Base-by-base conservation (phyloP, 2,797 vertebrate genomes). In the Coendou prehensilis region DNA sequence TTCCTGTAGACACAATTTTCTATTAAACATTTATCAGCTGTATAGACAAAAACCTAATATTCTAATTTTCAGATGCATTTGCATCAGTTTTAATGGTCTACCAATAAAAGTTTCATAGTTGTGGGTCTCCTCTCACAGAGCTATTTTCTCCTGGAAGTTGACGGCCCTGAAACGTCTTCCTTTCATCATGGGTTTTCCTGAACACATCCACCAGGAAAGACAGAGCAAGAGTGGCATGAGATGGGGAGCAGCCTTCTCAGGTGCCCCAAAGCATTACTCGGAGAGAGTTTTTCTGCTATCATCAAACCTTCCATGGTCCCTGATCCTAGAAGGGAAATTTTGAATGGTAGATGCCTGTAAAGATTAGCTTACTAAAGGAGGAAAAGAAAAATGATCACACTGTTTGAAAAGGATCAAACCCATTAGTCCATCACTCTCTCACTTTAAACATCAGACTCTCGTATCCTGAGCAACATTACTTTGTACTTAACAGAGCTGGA, bases 351-450 rank as follows among this genome's bases (percentile, higher is more conserved):
- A 28, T 86, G 61, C 9, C 84, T 82, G 2, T 86, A 79, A 92
- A 95, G 52, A 59, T 86, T 61, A 79, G 6, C 67, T 92, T 92
- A 45, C 87, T 83, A 56, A 78, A 75, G 76, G 52, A 85, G n/a
- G 26, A 50, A 28, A 28, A n/a, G 52, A 41, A 76, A 94, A 95
- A 69, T 30, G 14, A 15, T 63, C 9, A 22, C 23, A 83, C 20
- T 94, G 4, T 80, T 78, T 17, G 28, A 78, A 78, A 52, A 78
- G 13, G 45, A 18, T 52, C 28, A 96, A 59, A 80, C 76, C 52
- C 11, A 0, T 89, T 76, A 30, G 22, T 69, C 73, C 96, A 64
- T 93, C 57, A 73, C 1, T 76, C 45, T 85, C 59, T 92, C 28
- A 57, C 6, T 82, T 82, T 94, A 84, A 95, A 92, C 5, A 17